Conservation (phyloP, 2,888 invertebrate species). For the Apamea crenata region DNA sequence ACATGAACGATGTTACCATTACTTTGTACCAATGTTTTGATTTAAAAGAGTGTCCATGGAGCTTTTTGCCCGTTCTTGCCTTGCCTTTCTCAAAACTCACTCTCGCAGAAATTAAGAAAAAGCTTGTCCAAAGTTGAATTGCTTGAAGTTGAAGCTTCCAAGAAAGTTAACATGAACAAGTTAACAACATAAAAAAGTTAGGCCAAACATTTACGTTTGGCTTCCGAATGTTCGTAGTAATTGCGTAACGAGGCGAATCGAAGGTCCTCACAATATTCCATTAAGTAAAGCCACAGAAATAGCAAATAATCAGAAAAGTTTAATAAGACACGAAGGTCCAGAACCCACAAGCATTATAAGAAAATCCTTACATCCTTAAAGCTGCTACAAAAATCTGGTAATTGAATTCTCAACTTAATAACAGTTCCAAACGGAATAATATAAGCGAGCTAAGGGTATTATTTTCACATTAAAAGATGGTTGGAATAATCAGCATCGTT, state of each 20-base stretch:
- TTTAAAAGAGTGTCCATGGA: no score
- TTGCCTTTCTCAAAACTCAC: no score
- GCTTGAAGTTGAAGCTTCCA: no score
- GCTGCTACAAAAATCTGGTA: neutral
- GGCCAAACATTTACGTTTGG: neutral
- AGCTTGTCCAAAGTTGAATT: neutral
- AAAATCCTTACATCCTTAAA: neutral
- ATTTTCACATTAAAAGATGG: slow-evolving; percentile 38
- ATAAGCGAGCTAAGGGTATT: slow-evolving; percentile 18
- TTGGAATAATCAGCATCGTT: slow-evolving; percentile 33
- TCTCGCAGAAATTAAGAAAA: neutral
- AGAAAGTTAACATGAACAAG: neutral
- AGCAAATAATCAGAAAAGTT: neutral
- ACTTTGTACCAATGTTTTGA: no score
- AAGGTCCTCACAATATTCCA: neutral
- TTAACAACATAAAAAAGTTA: neutral
- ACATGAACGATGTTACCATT: no score
- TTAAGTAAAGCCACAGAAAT: no score
- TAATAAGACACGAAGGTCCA: neutral
- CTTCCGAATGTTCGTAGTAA: neutral
- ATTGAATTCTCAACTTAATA: slow-evolving; percentile 8
- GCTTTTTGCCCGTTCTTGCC: no score
- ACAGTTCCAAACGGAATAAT: neutral
- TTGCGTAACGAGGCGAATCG: neutral
- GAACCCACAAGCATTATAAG: neutral